Evolutionary conservation across 2,797 vertebrate species (phyloP), one percentile per base, ranked within the genome.

Genomic region (Bufotes viridis): DNA sequence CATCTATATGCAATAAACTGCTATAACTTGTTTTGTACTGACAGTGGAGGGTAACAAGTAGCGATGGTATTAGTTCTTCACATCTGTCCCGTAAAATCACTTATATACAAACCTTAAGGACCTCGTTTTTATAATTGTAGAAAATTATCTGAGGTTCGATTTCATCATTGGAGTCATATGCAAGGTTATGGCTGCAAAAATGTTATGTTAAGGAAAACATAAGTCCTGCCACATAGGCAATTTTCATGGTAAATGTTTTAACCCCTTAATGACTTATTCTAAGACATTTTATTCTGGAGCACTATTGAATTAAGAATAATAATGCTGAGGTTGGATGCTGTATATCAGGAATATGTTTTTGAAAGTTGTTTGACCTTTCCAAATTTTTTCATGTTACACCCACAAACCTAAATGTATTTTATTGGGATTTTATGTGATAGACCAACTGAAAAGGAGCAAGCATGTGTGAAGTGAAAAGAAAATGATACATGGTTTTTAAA

Each of bases 151-250:
- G 94, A 15, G 96, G 96, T 0, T 96, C 94, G 91, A 94, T 95
- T 60, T 95, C 92, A 78, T 96, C 95, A 0, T 93, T 93, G 34
- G 96, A 96, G 72, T 96, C 94, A 6, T 96, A 97, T 26, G 96
- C 94, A 91, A 97, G 91, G 92, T 97, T 97, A 91, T 97, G 96
- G 92, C 96, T 96, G 72, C 57, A n/a, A 87, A 75, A 82, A 80
- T 11, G 17, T n/a, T 55, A 22, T 86, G 93, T 95, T 92, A 96
- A 96, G 93, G 94, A 24, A 87, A 88, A 78, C 17, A 65, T 49
- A 80, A 34, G 7, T 60, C 49, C 3, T 29, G 2, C 6, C 17
- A 22, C 11, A 10, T 20, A 42, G 9, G 17, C 9, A 12, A 61
- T 60, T 58, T 78, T 26, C 24, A 72, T 72, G 1, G 17, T 42